Base-by-base conservation (phyloP, 2,888 invertebrate genomes). In the Mamestra brassicae region DNA sequence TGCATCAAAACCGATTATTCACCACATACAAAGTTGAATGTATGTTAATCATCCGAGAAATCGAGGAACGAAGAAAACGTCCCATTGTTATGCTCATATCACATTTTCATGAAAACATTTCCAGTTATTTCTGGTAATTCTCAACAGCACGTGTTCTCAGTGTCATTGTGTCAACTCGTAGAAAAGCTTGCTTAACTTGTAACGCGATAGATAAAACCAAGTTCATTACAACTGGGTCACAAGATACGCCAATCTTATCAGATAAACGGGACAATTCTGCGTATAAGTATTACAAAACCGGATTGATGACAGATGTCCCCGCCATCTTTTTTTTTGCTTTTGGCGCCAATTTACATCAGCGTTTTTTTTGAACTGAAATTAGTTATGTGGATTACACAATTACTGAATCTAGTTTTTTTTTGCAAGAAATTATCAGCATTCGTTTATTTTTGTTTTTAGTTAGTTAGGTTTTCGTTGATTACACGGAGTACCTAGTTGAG, bases 211-310 rank as follows among this genome's bases (percentile, higher is more conserved):
- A 85, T 79, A 84, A 77, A 60, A 73, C 34, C 73, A 83, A 85
- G 85, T 79, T 83, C 80, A 82, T 72, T 71, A 61, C 70, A 85
- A 76, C 66, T 85, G 76, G 76, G 85, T 77, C 79, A 83, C 34
- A 11, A 58, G 88, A 86, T 81, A 77, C 42, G 42, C 42, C 72
- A 71, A 82, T 86, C 78, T 84, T 42, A 80, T 85, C 76, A 57
- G 66, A 78, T 76, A 65, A 69, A 54, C 57, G 13, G n/a, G 15
- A 45, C 45, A 45, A 47, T 71, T 67, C 50, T 61, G 50, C 52
- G 62, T 70, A 75, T 34, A 17, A 17, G 15, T 26, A 38, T 36
- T 62, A 26, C 47, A 60, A 66, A 72, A 58, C 67, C 10, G 54
- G 57, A 58, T 50, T 73, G 34, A 63, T 58, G 62, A 74, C 63